Evolutionary conservation across 2,888 invertebrate species (phyloP).

Genomic region (Dasysyrphus tricinctus): DNA sequence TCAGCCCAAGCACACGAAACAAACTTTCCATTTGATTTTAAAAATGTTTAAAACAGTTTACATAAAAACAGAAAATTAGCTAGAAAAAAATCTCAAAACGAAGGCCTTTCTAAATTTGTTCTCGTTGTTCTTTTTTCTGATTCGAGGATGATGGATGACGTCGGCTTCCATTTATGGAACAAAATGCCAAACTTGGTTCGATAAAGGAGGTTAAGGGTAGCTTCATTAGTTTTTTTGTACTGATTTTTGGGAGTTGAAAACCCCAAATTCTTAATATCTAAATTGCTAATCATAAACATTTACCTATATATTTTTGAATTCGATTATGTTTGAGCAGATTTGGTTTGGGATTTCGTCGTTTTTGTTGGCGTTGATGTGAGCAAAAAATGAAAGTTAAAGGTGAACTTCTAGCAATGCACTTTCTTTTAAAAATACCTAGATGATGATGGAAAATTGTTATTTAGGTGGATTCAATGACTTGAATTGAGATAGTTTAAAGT

Average conservation of each 20-base stretch:
- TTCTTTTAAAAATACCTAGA: background rate
- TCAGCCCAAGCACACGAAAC: background rate
- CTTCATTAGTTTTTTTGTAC: background rate
- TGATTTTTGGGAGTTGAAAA: background rate
- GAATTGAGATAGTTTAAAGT: background rate
- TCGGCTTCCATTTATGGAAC: constrained; percentile 69
- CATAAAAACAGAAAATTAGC: constrained; percentile 25
- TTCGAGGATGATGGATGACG: constrained; percentile 55
- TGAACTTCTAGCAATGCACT: constrained; percentile 33
- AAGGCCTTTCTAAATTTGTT: constrained; percentile 61
- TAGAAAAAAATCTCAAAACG: constrained; percentile 23
- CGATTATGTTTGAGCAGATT: background rate
- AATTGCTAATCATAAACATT: background rate
- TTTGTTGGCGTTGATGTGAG: constrained; percentile 28
- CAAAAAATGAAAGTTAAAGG: constrained; percentile 18
- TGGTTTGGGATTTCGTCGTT: constrained; percentile 8
- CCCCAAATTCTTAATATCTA: background rate
- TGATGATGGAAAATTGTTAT: background rate
- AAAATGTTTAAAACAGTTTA: background rate
- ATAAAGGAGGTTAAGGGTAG: background rate
- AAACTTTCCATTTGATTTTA: background rate
- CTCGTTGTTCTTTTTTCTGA: constrained; percentile 14
- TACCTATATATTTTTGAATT: constrained; percentile 7
- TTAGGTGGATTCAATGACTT: background rate
- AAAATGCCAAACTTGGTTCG: constrained; percentile 33